Conservation (phyloP, 2,888 invertebrate species). For the Margaritifera margaritifera region DNA sequence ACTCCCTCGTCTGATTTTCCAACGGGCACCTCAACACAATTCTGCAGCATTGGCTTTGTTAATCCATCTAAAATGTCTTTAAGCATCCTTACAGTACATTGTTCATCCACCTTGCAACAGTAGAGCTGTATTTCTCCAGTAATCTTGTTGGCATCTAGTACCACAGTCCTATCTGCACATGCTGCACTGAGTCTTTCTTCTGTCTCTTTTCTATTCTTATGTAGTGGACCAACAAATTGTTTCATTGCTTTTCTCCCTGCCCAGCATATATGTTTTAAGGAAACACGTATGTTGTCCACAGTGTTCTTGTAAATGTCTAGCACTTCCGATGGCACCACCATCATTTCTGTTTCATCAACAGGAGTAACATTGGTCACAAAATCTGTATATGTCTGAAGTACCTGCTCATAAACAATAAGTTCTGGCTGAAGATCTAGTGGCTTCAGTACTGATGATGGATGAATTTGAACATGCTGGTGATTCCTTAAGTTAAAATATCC, state of each 20-base stretch:
- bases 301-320: constrained; percentile 38
- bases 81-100: constrained; percentile 9
- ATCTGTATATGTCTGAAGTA: constrained; percentile 55
- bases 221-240: constrained; percentile 51
- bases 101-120: constrained; percentile 22
- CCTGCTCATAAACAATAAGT: constrained; percentile 60
- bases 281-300: constrained; percentile 34
- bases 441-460: constrained; percentile 61
- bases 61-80: constrained; percentile 13
- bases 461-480: constrained; percentile 49
- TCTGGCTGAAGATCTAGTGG: constrained; percentile 49
- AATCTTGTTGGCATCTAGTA: constrained; percentile 49
- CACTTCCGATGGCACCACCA: constrained; percentile 16
- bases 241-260: constrained; percentile 46
- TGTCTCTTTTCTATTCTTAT: constrained; percentile 38
- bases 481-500: constrained; percentile 54
- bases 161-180: constrained; percentile 31
- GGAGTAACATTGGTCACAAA: constrained; percentile 60
- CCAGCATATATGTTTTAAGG: constrained; percentile 27
- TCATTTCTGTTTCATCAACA: constrained; percentile 35
- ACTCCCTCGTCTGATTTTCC: constrained; percentile 30
- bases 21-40: constrained; percentile 32
- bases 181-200: constrained; percentile 33
- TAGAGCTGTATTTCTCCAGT: constrained; percentile 46
- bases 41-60: constrained; percentile 17